phyloP scores from a whole-genome alignment of 2,113 vertebrate genomes.

The Isichthys henryi region DNA sequence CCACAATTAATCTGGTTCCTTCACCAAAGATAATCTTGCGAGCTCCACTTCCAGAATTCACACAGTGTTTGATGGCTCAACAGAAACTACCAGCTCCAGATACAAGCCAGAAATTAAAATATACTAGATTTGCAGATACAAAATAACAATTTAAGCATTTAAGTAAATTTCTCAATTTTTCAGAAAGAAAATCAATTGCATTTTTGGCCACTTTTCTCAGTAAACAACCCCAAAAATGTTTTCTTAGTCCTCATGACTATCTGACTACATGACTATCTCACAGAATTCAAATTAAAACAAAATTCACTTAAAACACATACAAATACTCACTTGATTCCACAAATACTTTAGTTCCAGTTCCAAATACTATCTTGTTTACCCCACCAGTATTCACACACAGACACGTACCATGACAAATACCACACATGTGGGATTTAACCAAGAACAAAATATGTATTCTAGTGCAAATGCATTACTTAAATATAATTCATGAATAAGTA shows the following conservation, averaged over 20 bases:
- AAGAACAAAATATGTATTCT: not conserved
- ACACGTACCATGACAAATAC: not conserved
- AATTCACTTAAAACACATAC: not conserved
- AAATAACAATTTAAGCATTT: not conserved
- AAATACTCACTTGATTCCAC: not conserved
- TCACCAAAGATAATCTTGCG: slow-evolving; percentile 21
- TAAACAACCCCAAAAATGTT: not conserved
- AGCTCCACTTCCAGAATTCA: not conserved
- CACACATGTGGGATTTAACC: not conserved
- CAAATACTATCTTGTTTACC: not conserved
- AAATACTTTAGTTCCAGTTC: slow-evolving; percentile 7
- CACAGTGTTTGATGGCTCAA: not conserved
- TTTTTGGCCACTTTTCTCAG: not conserved
- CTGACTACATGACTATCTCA: not conserved
- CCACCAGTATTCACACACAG: slow-evolving; percentile 9
- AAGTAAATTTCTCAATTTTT: not conserved
- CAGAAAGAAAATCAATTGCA: not conserved
- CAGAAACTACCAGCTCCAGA: not conserved
- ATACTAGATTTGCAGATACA: not conserved
- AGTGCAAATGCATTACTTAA: not conserved
- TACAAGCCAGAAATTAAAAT: not conserved
- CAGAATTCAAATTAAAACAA: not conserved
- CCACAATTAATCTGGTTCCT: slow-evolving; percentile 21
- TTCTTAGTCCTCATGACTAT: not conserved
- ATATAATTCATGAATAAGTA: not conserved